These are phyloP conservation scores for Pollenia angustigena DNA, from an alignment of 2,888 invertebrate species.

Conservation along the genomic window DNA sequence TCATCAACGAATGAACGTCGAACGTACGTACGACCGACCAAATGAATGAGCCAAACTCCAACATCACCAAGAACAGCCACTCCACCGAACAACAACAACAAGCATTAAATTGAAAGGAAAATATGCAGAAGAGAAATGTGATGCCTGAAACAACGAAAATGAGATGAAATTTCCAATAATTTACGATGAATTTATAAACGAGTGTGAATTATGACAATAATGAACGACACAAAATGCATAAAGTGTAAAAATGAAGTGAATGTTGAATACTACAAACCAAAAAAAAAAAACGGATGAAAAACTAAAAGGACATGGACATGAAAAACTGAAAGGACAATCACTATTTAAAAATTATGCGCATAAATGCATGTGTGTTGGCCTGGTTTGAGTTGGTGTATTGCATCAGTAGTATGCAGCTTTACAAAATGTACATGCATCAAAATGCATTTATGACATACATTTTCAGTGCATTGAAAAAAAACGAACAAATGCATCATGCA, in stretches of 20 bases:
- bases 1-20: constrained; percentile 75
- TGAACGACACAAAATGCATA: constrained; percentile 72
- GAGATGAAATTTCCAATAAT: constrained; percentile 73
- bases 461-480: constrained; percentile 39
- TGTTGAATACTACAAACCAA: constrained; percentile 49
- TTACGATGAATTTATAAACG: constrained; percentile 71
- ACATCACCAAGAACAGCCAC: constrained; percentile 32
- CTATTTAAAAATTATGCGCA: constrained; percentile 67
- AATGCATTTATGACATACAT: constrained; percentile 74
- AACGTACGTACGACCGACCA: constrained; percentile 44
- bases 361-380: constrained; percentile 41
- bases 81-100: constrained; percentile 10
- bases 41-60: constrained; percentile 46
- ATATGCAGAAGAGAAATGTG: constrained; percentile 48
- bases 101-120: constrained; percentile 32
- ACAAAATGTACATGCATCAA: constrained; percentile 71
- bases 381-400: constrained; percentile 15
- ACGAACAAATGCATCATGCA: constrained; percentile 59
- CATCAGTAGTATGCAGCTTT: constrained; percentile 7
- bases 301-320: constrained; percentile 51
- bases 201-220: constrained; percentile 74
- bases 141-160: constrained; percentile 71
- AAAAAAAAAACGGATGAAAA: constrained; percentile 6
- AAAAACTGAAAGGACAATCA: constrained; percentile 49
- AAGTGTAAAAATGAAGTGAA: constrained; percentile 73